Evolutionary conservation across 1,140 invertebrate species (phyloP).

Genomic region (Aphis gossypii): DNA sequence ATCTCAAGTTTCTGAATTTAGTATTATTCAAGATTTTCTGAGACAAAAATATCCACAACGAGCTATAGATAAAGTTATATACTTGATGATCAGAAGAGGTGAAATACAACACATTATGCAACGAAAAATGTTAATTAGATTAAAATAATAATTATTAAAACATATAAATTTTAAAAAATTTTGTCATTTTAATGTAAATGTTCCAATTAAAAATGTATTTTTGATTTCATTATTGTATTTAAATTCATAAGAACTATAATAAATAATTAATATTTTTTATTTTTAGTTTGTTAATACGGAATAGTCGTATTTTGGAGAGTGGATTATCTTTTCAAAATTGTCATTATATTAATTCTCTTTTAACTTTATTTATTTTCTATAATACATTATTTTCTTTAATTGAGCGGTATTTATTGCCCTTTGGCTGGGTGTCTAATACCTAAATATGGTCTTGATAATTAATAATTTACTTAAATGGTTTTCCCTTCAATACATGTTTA

Average conservation of each 20-base stretch:
- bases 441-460: too few species aligned
- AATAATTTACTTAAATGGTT: too few species aligned
- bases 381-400: not conserved
- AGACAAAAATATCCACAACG: constrained; percentile 92
- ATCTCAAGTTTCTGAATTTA: constrained; percentile 93
- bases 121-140: constrained; percentile 94
- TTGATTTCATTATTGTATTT: not conserved
- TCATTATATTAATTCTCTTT: not conserved
- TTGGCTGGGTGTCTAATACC: too few species aligned
- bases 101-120: constrained; percentile 96
- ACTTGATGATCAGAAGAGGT: constrained; percentile 91
- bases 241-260: not conserved
- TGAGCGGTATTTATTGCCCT: too few species aligned
- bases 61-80: constrained; percentile 87
- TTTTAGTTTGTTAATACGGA: not conserved
- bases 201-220: not conserved
- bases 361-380: not conserved
- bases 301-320: not conserved
- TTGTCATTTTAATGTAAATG: not conserved
- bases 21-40: constrained; percentile 92
- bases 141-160: constrained; percentile 64
- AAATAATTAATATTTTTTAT: not conserved
- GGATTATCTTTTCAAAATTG: not conserved
- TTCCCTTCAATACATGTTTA: too few species aligned
- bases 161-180: not conserved